Evolutionary conservation across 2,797 vertebrate species (phyloP).

Genomic region (Sebastes itinus): DNA sequence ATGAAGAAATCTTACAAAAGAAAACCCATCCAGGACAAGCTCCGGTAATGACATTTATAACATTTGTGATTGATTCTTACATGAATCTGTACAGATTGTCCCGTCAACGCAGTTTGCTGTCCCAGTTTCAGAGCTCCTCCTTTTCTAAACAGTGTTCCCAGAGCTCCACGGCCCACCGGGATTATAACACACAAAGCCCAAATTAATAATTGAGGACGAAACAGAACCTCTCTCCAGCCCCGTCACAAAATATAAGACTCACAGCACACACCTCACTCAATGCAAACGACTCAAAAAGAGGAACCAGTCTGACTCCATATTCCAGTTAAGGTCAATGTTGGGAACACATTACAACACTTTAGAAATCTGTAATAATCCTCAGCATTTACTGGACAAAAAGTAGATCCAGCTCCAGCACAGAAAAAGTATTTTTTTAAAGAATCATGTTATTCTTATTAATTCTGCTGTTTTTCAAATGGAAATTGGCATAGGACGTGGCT

Average conservation of each 20-base stretch:
- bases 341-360: conserved; percentile 26
- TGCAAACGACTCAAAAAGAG: conserved; percentile 35
- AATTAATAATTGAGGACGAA: conserved; percentile 54
- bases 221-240: conserved; percentile 25
- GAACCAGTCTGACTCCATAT: conserved; percentile 22
- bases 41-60: conserved; percentile 27
- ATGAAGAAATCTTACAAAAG: neutral
- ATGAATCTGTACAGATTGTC: conserved; percentile 75
- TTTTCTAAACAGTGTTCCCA: neutral
- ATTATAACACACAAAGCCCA: conserved; percentile 41
- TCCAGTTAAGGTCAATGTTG: conserved; percentile 30
- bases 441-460: neutral
- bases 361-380: conserved; percentile 17
- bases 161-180: conserved; percentile 26
- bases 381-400: conserved; percentile 32
- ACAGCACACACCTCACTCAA: conserved; percentile 42
- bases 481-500: conserved; percentile 48
- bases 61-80: conserved; percentile 33
- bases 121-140: conserved; percentile 33
- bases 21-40: conserved; percentile 10
- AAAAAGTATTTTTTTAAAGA: conserved; percentile 9
- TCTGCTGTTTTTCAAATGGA: conserved; percentile 32
- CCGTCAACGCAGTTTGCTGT: conserved; percentile 62
- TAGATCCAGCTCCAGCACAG: conserved; percentile 30
- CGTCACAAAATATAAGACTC: conserved; percentile 45